phyloP scores from a whole-genome alignment of 2,797 vertebrate genomes.

The Ctenochaetus hawaiiensis region DNA sequence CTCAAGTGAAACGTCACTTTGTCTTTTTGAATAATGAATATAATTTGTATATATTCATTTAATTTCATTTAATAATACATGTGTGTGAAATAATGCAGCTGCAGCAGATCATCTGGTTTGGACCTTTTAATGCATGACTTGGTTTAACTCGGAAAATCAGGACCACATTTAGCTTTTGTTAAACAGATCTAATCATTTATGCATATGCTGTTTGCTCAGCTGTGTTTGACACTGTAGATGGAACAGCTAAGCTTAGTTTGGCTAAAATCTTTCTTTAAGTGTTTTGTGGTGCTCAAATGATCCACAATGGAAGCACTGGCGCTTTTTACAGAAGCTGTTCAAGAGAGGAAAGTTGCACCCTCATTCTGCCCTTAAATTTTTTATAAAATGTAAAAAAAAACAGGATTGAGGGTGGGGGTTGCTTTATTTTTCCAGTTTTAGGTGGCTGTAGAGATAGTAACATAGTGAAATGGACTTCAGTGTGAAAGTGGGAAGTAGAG shows the following conservation, averaged over 20 bases:
- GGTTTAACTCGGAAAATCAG: not conserved
- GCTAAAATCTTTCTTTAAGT: not conserved
- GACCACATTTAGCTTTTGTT: not conserved
- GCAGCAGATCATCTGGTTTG: slow-evolving; percentile 13
- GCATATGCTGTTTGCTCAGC: slow-evolving; percentile 11
- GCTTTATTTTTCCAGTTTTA: no score
- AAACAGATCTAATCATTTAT: slow-evolving; percentile 4
- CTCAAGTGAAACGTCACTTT: not conserved
- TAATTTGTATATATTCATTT: slow-evolving; percentile 1
- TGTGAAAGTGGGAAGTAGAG: no score
- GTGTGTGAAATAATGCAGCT: not conserved
- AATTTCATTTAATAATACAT: slow-evolving; percentile 49
- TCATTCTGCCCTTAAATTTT: no score
- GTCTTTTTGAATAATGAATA: slow-evolving; percentile 42
- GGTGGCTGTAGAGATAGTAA: no score
- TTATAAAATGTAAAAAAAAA: no score
- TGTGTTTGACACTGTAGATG: not conserved
- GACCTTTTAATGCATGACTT: slow-evolving; percentile 8
- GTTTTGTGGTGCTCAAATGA: not conserved
- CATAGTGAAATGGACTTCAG: no score
- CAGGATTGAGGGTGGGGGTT: no score
- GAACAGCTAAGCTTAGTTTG: not conserved
- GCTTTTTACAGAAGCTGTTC: not conserved
- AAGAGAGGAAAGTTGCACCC: no score
- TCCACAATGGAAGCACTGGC: not conserved